Base-by-base conservation (phyloP, 2,113 vertebrate genomes). In the Eulacestoma nigropectus region DNA sequence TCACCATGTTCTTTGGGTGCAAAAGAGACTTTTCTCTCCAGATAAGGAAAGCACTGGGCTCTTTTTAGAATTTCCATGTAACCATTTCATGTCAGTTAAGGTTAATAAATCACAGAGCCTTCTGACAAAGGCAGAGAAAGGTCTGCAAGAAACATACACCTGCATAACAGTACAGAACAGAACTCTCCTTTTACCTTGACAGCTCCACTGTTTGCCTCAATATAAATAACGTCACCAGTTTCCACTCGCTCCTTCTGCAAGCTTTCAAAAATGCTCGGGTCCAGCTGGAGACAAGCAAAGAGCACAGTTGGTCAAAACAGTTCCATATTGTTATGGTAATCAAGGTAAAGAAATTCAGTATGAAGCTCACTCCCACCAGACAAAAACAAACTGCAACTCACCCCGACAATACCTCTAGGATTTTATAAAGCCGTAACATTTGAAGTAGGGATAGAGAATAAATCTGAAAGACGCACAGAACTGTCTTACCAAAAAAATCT, bases 221-320 rank as follows among this genome's bases (percentile, higher is more conserved):
- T 99, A 96, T 99, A 99, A 97, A 99, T 99, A 95, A 99, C 99
- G 2, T 99, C 99, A 47, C 99, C 99, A 5, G 98, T 99, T 97
- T 99, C 99, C 44, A 99, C 99, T 15, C 99, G 98, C 91, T 99
- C 99, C 94, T 99, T 99, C 97, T 99, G 99, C 89, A 99, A 97
- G 95, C 99, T 99, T 97, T 99, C 99, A 93, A 99, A 99, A 95
- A 99, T 99, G 96, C 99, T 99, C 39, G 99, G 99, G 94, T 99
- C 99, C 98, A 99, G 97, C 99, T 99, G 60, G 52, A 97, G 74
- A 68, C 21, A 93, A 70, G 46, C 9, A 37, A 93, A 92, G 35
- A 67, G 25, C 35, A 67, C 30, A 60, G 50, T 33, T 42, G 60
- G 60, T 89, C 42, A 87, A 33, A 74, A 81, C 35, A 63, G 52